Conservation (phyloP, 2,888 invertebrate genomes). For the Gymnosoma rotundatum region DNA sequence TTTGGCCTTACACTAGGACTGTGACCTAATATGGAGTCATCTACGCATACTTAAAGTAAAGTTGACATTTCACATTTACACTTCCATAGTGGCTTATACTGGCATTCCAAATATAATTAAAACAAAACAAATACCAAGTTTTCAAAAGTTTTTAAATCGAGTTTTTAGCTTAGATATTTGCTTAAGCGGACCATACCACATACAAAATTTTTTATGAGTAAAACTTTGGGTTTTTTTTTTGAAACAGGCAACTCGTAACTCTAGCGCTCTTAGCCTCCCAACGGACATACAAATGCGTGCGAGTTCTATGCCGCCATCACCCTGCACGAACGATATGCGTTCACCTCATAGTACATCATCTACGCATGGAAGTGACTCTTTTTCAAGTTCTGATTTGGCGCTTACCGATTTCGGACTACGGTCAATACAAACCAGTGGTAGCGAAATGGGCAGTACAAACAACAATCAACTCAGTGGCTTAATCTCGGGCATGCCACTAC, state of each 20-base stretch:
- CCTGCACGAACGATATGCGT: conserved; percentile 85
- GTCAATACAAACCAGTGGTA: conserved; percentile 72
- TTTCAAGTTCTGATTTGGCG: conserved; percentile 88
- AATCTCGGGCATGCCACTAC: conserved; percentile 47
- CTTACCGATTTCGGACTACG: conserved; percentile 84
- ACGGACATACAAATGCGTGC: conserved; percentile 79
- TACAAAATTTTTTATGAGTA: background rate
- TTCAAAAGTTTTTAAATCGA: too few relatives aligned
- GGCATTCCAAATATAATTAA: too few relatives aligned
- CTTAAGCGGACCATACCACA: too few relatives aligned
- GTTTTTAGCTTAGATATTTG: too few relatives aligned
- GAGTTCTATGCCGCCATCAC: conserved; percentile 86
- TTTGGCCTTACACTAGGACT: too few relatives aligned
- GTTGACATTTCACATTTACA: too few relatives aligned
- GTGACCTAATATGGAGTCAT: too few relatives aligned
- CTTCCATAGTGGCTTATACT: too few relatives aligned
- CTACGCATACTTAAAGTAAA: too few relatives aligned
- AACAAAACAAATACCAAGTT: too few relatives aligned
- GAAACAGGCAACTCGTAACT: conserved; percentile 76
- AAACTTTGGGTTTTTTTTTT: background rate
- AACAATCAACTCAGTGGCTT: conserved; percentile 68
- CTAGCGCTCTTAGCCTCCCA: conserved; percentile 79
- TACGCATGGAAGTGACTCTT: conserved; percentile 90
- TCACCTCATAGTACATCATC: conserved; percentile 88
- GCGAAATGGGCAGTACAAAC: conserved; percentile 77